phyloP scores from a whole-genome alignment of 1,140 invertebrate species.

The Drosophila saltans region DNA sequence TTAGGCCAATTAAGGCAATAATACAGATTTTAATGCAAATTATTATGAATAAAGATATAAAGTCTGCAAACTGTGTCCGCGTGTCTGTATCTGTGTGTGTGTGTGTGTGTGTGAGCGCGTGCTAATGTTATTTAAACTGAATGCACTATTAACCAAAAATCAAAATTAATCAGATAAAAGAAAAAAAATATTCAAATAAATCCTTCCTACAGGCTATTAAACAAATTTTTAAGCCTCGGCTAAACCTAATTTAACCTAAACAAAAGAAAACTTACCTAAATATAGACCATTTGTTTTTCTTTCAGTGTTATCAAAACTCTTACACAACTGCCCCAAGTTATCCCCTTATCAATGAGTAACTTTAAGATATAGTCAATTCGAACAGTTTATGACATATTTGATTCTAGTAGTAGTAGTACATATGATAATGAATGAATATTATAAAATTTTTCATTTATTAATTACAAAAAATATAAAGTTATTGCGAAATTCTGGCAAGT shows the following conservation, averaged over 20 bases:
- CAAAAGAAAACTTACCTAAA: too few relatives aligned
- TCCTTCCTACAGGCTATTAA: not conserved
- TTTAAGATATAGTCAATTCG: too few relatives aligned
- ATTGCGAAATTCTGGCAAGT: not conserved
- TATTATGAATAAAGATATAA: conserved; percentile 3
- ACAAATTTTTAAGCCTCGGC: too few relatives aligned
- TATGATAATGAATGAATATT: too few relatives aligned
- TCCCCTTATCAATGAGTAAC: too few relatives aligned
- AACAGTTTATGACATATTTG: too few relatives aligned
- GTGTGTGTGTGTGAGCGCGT: not conserved
- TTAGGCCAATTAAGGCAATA: conserved; percentile 34
- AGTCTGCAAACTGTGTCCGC: not conserved
- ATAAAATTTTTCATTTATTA: too few relatives aligned
- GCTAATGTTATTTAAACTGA: conserved; percentile 14
- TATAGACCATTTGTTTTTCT: too few relatives aligned
- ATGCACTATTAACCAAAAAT: not conserved
- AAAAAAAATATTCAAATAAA: not conserved
- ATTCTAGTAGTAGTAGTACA: too few relatives aligned
- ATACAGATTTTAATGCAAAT: conserved; percentile 19
- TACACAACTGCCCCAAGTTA: too few relatives aligned
- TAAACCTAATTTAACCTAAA: too few relatives aligned
- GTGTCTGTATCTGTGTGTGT: not conserved
- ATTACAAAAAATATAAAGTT: not conserved
- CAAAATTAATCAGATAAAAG: conserved; percentile 1
- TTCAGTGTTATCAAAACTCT: too few relatives aligned